Conservation (phyloP, 2,888 invertebrate genomes). For the Aporophyla lueneburgensis region DNA sequence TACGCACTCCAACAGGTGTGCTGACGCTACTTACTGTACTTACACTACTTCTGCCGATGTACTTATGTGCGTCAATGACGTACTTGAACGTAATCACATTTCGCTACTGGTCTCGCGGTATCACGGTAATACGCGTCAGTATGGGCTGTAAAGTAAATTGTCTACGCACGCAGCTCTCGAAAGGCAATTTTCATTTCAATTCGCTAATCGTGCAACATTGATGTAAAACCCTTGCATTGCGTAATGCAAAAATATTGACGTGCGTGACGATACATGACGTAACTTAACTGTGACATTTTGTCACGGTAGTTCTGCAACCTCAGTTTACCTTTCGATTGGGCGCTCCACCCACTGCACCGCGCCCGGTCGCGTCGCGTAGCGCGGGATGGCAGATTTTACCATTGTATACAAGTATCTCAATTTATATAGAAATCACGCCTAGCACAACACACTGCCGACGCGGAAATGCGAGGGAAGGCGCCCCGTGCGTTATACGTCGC, state of each 20-base stretch:
- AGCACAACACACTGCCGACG: too few relatives aligned
- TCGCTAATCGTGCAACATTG: conserved; percentile 1
- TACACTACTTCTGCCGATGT: not conserved
- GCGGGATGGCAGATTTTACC: too few relatives aligned
- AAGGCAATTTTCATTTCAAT: conserved; percentile 14
- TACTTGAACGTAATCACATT: conserved; percentile 49
- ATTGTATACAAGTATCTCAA: too few relatives aligned
- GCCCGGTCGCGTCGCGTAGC: too few relatives aligned
- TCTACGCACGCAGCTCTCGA: conserved; percentile 12
- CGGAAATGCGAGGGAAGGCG: too few relatives aligned
- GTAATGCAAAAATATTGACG: conserved; percentile 26
- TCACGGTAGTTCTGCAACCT: conserved; percentile 17
- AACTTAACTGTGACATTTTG: conserved; percentile 12
- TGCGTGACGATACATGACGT: conserved; percentile 33
- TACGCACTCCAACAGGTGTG: conserved; percentile 25
- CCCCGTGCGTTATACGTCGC: too few relatives aligned
- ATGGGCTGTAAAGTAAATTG: conserved; percentile 19
- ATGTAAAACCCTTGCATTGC: conserved; percentile 33
- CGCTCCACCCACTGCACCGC: too few relatives aligned
- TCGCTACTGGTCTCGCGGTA: conserved; percentile 25
- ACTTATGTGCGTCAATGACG: conserved; percentile 42
- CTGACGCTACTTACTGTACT: conserved; percentile 16
- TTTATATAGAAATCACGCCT: too few relatives aligned
- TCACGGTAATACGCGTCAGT: conserved; percentile 25
- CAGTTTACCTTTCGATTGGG: not conserved